Base-by-base conservation (phyloP, 2,888 invertebrate genomes). In the Ptychoptera albimana region DNA sequence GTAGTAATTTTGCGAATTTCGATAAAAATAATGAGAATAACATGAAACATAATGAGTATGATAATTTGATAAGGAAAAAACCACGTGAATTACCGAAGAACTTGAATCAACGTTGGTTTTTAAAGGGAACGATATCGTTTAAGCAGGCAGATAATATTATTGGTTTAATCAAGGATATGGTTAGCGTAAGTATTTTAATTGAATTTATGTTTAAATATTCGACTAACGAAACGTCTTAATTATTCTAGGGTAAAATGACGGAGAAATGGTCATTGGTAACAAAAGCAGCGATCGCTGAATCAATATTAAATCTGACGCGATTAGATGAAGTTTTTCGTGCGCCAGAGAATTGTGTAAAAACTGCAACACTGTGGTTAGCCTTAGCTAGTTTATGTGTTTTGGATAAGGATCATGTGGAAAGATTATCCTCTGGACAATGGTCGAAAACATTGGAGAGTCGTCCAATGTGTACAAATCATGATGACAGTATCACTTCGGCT, bases 401-500 rank as follows among this genome's bases (percentile, higher is more conserved):
- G 50, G 89, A 92, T 55, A 82, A 84, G 45, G 86, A 91, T 49
- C 91, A 94, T 58, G 86, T 91, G 1, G 91, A 92, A 47, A 64
- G 78, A 47, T 63, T 83, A 31, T 82, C 82, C 0, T 81, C 82
- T 23, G 83, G 82, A 0, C 83, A 84, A 54, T 86, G 85, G 82
- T 78, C 75, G 53, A 78, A 79, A 54, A 55, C 61, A 2, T 64
- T 63, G 1, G 72, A 72, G 42, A 61, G 67, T 2, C 73, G 91
- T 58, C 85, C 89, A 8, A 79, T 83, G 50, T 98, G 97, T 67
- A 80, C 78, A 42, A 98, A 98, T 66, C 97, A 98, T 63, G 97
- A 98, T 59, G 97, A 98, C 60, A 88, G 87, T 1, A 78, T 84
- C 58, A 96, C 94, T 0, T 73, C 79, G 11, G 96, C 94, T 1